A percentile compares a stretch with the other conserved stretches of the same genome.
phyloP scores from a whole-genome alignment of 2,888 invertebrate genomes.

The Bunonema sp. region DNA sequence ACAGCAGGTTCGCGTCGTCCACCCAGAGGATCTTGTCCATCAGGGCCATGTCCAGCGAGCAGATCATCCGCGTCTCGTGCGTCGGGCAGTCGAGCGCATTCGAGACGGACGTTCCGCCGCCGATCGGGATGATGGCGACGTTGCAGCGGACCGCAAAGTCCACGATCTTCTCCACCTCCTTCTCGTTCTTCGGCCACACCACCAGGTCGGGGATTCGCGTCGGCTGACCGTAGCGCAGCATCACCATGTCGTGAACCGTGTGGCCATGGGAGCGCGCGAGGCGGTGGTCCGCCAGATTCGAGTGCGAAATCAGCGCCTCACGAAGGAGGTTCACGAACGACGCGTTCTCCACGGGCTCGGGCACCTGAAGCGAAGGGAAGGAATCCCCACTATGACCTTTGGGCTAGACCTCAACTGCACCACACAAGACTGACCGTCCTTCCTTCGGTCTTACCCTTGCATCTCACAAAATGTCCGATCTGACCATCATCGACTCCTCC shows the following conservation, averaged over 20 bases:
- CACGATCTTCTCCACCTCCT: slow-evolving; percentile 54
- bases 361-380: slow-evolving; percentile 42
- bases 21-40: slow-evolving; percentile 87
- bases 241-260: slow-evolving; percentile 65
- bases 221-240: slow-evolving; percentile 56
- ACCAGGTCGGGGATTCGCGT: slow-evolving; percentile 83
- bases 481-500: no score
- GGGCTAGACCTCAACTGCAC: neutral
- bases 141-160: slow-evolving; percentile 60
- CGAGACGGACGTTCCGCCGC: slow-evolving; percentile 33
- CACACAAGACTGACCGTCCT: neutral
- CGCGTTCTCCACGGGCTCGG: slow-evolving; percentile 68
- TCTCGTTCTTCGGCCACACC: slow-evolving; percentile 62
- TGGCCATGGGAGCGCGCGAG: slow-evolving; percentile 37
- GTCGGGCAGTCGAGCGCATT: slow-evolving; percentile 31
- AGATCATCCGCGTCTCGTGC: slow-evolving; percentile 63
- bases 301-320: slow-evolving; percentile 63
- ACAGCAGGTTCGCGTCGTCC: slow-evolving; percentile 67
- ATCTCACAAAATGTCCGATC: neutral
- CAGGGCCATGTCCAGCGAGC: slow-evolving; percentile 78
- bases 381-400: neutral
- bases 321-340: slow-evolving; percentile 76
- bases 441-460: neutral
- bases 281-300: slow-evolving; percentile 56
- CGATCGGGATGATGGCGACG: slow-evolving; percentile 63